Percentiles rank a stretch among this genome's conserved stretches.
phyloP scores from a whole-genome alignment of 2,797 vertebrate genomes.

The Astyanax mexicanus region DNA sequence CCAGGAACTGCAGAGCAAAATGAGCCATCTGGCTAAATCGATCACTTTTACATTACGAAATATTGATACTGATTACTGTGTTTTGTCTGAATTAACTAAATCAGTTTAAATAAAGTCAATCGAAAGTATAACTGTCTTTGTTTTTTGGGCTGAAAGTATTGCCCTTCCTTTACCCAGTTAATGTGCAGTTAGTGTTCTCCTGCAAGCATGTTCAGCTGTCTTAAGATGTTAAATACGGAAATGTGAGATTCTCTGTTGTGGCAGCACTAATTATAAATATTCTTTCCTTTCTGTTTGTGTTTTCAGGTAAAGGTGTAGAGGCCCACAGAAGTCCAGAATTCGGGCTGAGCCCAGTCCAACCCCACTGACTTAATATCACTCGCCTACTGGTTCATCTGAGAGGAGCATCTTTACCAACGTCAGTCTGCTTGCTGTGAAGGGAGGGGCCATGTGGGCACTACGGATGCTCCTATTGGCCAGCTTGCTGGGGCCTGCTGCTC shows the following conservation, averaged over 20 bases:
- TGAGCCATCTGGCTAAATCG: too few species aligned
- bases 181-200: too few species aligned
- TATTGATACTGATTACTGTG: too few species aligned
- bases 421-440: slow-evolving; percentile 52
- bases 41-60: too few species aligned
- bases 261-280: background rate
- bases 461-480: slow-evolving; percentile 89
- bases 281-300: background rate
- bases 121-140: too few species aligned
- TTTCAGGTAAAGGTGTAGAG: slow-evolving; percentile 25
- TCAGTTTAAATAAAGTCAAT: too few species aligned
- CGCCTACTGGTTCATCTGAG: background rate
- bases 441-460: slow-evolving; percentile 91
- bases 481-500: slow-evolving; percentile 85
- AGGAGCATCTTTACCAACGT: slow-evolving; percentile 1
- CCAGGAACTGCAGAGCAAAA: too few species aligned
- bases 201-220: too few species aligned
- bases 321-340: background rate
- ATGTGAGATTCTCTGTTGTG: background rate
- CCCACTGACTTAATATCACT: background rate
- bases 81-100: too few species aligned
- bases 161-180: too few species aligned
- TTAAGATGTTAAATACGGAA: too few species aligned
- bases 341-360: background rate
- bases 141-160: too few species aligned